Percentiles rank a stretch among this genome's conserved stretches.
phyloP scores from a whole-genome alignment of 2,888 invertebrate species.

The Cordilura impudica region DNA sequence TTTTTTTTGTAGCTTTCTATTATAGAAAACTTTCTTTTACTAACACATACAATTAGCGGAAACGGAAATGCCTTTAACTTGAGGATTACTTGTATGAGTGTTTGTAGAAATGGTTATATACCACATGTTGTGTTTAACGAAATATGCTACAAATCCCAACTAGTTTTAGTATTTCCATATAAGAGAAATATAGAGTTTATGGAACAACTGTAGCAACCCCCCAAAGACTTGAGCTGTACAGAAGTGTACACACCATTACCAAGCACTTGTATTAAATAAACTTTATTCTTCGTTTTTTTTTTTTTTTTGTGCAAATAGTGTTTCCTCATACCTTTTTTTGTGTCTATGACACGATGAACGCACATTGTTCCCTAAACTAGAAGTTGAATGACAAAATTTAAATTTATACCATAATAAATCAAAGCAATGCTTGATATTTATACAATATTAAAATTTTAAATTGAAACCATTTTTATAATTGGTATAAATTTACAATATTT shows the following conservation, averaged over 20 bases:
- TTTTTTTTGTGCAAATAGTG: neutral
- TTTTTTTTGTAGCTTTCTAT: neutral
- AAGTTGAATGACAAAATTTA: constrained; percentile 23
- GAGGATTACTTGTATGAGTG: constrained; percentile 21
- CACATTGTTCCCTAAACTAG: neutral
- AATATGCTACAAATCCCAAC: constrained; percentile 45
- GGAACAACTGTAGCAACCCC: constrained; percentile 35
- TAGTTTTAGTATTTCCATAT: constrained; percentile 30
- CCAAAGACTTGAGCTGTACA: constrained; percentile 1
- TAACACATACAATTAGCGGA: constrained; percentile 70
- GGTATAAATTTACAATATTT: no score
- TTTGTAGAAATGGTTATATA: neutral
- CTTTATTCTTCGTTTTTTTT: neutral
- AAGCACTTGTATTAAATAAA: constrained; percentile 20
- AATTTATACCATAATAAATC: constrained; percentile 11
- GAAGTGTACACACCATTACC: neutral
- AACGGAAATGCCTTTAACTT: constrained; percentile 69
- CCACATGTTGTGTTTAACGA: constrained; percentile 35
- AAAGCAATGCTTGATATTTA: no score
- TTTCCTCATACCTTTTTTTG: constrained; percentile 20
- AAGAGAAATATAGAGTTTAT: constrained; percentile 24
- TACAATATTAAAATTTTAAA: no score
- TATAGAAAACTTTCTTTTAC: constrained; percentile 33
- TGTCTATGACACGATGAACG: constrained; percentile 14
- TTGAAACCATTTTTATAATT: no score